phyloP scores from a whole-genome alignment of 1,140 invertebrate species.

The Panagrolaimus sp. region DNA sequence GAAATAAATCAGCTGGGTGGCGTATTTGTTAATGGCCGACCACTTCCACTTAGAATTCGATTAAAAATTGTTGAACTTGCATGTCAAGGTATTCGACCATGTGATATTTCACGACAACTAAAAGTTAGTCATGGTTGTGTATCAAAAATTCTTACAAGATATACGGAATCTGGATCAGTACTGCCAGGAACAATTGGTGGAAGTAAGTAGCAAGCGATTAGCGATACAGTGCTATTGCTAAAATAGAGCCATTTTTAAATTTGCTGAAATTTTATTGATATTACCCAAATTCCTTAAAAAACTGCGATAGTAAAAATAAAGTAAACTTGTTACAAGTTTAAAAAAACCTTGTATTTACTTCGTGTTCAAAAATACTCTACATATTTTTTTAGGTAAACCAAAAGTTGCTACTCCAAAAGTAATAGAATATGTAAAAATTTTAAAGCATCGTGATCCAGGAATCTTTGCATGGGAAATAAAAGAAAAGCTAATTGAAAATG shows the following conservation, averaged over 20 bases:
- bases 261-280: no score
- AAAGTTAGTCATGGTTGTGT: constrained; percentile 76
- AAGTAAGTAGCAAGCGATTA: no score
- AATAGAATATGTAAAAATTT: neutral
- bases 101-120: constrained; percentile 85
- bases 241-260: no score
- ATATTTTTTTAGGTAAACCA: constrained; percentile 33
- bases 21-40: constrained; percentile 88
- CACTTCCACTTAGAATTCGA: constrained; percentile 84
- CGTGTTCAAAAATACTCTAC: no score
- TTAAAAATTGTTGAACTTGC: constrained; percentile 90
- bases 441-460: neutral
- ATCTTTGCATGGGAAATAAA: constrained; percentile 7
- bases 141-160: constrained; percentile 73
- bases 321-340: no score
- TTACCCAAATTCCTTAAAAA: no score
- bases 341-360: no score
- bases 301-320: no score
- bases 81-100: constrained; percentile 82
- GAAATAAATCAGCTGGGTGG: constrained; percentile 67
- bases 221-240: no score
- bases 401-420: constrained; percentile 58
- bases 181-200: constrained; percentile 86
- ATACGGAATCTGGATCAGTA: constrained; percentile 88
- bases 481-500: neutral